phyloP scores from a whole-genome alignment of 2,888 invertebrate species.

The Brachylomia viminalis region DNA sequence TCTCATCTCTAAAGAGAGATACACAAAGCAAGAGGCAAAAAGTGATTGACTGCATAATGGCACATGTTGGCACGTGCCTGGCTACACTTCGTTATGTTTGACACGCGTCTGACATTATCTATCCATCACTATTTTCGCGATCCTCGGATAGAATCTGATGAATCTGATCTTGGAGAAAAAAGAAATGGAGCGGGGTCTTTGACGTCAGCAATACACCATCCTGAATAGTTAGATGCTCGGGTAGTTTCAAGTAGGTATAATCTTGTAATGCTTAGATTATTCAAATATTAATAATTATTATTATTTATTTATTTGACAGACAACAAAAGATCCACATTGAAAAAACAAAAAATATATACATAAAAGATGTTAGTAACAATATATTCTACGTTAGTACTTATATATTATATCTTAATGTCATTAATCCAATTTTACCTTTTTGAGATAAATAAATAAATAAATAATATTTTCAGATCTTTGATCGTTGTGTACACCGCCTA shows the following conservation, averaged over 20 bases:
- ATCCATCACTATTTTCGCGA: slow-evolving; percentile 23
- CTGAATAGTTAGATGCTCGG: too few relatives aligned
- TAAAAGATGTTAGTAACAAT: too few relatives aligned
- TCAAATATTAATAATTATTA: too few relatives aligned
- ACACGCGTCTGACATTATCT: slow-evolving; percentile 34
- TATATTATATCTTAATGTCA: too few relatives aligned
- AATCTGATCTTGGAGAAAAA: slow-evolving; percentile 1
- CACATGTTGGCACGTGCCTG: background rate
- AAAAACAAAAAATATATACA: too few relatives aligned
- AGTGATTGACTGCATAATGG: slow-evolving; percentile 47
- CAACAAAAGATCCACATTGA: too few relatives aligned
- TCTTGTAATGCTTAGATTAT: background rate
- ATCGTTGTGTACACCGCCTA: background rate
- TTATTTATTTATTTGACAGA: too few relatives aligned
- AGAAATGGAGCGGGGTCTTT: slow-evolving; percentile 1
- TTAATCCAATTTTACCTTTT: too few relatives aligned
- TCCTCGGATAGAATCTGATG: slow-evolving; percentile 22
- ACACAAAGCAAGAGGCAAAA: slow-evolving; percentile 33
- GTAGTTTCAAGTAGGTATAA: too few relatives aligned
- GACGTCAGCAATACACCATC: too few relatives aligned
- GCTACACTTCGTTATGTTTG: slow-evolving; percentile 29
- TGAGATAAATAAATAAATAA: too few relatives aligned
- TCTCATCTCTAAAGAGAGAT: slow-evolving; percentile 9
- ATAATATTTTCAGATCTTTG: background rate
- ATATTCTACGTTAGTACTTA: too few relatives aligned